Percentiles rank a stretch among this genome's conserved stretches.
These are phyloP conservation scores for Diachasmimorpha longicaudata DNA, from an alignment of 1,140 invertebrate species.

Conservation along the genomic window DNA sequence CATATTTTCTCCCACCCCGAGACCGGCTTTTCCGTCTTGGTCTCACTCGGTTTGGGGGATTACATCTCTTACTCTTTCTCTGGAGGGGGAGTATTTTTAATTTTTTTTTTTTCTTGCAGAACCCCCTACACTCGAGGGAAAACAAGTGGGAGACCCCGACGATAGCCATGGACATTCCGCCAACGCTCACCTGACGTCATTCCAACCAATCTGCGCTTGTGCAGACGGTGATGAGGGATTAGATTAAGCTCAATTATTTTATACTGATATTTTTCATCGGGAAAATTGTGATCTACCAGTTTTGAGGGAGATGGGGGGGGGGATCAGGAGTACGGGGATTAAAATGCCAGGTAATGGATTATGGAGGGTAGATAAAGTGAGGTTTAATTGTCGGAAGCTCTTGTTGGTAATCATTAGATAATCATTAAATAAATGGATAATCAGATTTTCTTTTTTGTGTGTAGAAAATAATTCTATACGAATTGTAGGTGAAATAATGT, in stretches of 20 bases:
- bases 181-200: conserved; percentile 45
- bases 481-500: too few relatives aligned
- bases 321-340: too few relatives aligned
- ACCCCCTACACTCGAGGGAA: neutral
- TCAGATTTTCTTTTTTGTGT: too few relatives aligned
- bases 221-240: conserved; percentile 2
- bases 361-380: too few relatives aligned
- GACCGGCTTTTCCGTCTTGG: conserved; percentile 13
- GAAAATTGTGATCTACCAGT: too few relatives aligned
- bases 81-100: too few relatives aligned
- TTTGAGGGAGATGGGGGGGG: too few relatives aligned
- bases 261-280: neutral
- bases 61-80: neutral
- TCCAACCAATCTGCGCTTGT: neutral
- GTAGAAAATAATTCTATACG: too few relatives aligned
- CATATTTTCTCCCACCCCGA: conserved; percentile 13
- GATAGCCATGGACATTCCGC: conserved; percentile 38
- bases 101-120: neutral
- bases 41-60: neutral
- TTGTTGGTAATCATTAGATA: too few relatives aligned
- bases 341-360: too few relatives aligned
- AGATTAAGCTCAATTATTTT: neutral
- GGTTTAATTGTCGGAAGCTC: too few relatives aligned
- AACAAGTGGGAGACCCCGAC: conserved; percentile 24
- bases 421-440: too few relatives aligned